phyloP scores from a whole-genome alignment of 2,888 invertebrate genomes.

The Melanophora roralis region DNA sequence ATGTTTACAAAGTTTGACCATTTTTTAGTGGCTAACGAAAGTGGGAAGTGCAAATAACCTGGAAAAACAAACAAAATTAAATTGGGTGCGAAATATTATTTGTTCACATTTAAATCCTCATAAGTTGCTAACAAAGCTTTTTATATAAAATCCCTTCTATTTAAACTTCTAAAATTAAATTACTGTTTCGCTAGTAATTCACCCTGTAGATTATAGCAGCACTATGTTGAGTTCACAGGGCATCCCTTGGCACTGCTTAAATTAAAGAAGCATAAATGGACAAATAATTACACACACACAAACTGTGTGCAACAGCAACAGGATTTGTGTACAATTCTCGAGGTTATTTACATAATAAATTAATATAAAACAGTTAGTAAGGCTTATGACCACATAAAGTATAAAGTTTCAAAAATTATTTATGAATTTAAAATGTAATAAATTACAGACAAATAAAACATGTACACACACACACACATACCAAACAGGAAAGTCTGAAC shows the following conservation, averaged over 20 bases:
- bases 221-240: too few species aligned
- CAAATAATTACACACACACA: not conserved
- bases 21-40: not conserved
- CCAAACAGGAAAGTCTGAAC: not conserved
- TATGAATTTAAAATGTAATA: not conserved
- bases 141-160: too few species aligned
- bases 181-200: too few species aligned
- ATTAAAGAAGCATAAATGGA: not conserved
- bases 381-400: conserved; percentile 37
- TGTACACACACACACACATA: not conserved
- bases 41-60: not conserved
- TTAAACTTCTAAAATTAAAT: too few species aligned
- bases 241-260: not conserved
- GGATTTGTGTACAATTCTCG: not conserved
- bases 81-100: too few species aligned
- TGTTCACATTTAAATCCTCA: too few species aligned
- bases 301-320: not conserved
- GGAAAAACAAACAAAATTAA: too few species aligned
- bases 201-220: too few species aligned
- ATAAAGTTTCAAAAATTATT: not conserved
- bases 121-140: too few species aligned
- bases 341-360: conserved; percentile 58
- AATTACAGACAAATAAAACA: not conserved
- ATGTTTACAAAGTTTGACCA: conserved; percentile 1
- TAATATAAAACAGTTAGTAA: conserved; percentile 40